Base-by-base conservation (phyloP, 2,888 invertebrate genomes). In the Cantharis rustica region DNA sequence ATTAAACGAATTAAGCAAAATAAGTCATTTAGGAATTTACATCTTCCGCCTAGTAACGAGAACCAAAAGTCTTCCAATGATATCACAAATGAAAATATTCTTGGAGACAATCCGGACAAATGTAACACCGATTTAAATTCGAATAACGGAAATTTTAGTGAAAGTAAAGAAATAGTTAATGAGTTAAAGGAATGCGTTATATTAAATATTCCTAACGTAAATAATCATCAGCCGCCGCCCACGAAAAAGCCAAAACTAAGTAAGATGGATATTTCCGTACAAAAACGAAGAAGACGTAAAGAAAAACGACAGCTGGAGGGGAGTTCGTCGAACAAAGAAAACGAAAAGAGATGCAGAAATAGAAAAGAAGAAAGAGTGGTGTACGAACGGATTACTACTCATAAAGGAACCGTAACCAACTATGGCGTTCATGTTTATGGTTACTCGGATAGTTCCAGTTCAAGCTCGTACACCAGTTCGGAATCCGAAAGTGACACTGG, bases 381-480 rank as follows among this genome's bases (percentile, higher is more conserved):
- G 10, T 76, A 68, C 61, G 80, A 80, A 71, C 73, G 75, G 61
- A 69, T 77, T 61, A 79, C 75, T 71, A 74, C 77, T 47, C 69
- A 72, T 75, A 75, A 75, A 75, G 71, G 80, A 69, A 71, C 76
- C 11, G 61, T 75, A 61, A 80, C 80, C 3, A 85, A 86, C 77
- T 86, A 84, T 77, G 86, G 87, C n/a, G 84, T 87, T 71, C 82
- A 84, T 71, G 84, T 87, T 69, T 83, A 84, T 75, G 85, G 86
- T 15, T 86, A 83, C 79, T 87, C 87, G 13, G 85, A 88, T 75
- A 87, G 88, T 69, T 89, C 89, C 1, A 88, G 86, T 27, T 87
- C 85, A 47, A 88, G 88, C 72, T 90, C 89, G 4, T 90, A 89
- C 82, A 90, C 90, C 62, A 91, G 89, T 75, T 89, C 89, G 13